Base-by-base conservation (phyloP, 2,888 invertebrate genomes). In the Epirrita christyi region DNA sequence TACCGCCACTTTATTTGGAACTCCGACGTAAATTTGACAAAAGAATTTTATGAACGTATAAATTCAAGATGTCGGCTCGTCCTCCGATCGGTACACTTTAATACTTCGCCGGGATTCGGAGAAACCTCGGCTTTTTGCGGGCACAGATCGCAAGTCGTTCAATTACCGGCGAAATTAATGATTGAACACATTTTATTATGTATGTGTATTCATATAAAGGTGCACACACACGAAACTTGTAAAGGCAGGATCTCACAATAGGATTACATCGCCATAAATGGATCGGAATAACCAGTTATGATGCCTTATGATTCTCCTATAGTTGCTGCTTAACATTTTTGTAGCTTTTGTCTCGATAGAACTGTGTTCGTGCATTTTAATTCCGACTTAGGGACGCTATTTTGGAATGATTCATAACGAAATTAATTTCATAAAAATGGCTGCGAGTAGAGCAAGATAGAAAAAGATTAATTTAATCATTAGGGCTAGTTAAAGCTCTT, bases 31-130 rank as follows among this genome's bases (percentile, higher is more conserved):
- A 89, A 89, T 90, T 90, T 89, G 89, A 90, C 89, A 90, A 88
- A 89, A 85, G 89, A 81, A 91, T 90, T 86, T 90, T 86, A 88
- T 83, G 88, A 90, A 88, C 88, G 89, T 86, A 90, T 89, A 88
- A 85, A 88, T 84, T 86, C 85, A 81, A 73, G 75, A 81, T 80
- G 86, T 74, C 76, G 65, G 78, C 61, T 67, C 75, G 72, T 68
- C 51, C 51, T 46, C 71, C 80, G 85, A 87, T 88, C 84, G 83
- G 81, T 82, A 81, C 77, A 81, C 75, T 78, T 59, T 51, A 79
- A 79, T 81, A 81, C 83, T 70, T 67, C 66, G 71, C 58, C 64
- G 64, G 64, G 71, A 72, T 90, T 89, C 88, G 83, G 70, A 79
- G 89, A 90, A 90, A 82, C 84, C 76, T 78, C 73, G 74, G 70